Base-by-base conservation (phyloP, 2,797 vertebrate genomes). In the Synaphobranchus kaupii region DNA sequence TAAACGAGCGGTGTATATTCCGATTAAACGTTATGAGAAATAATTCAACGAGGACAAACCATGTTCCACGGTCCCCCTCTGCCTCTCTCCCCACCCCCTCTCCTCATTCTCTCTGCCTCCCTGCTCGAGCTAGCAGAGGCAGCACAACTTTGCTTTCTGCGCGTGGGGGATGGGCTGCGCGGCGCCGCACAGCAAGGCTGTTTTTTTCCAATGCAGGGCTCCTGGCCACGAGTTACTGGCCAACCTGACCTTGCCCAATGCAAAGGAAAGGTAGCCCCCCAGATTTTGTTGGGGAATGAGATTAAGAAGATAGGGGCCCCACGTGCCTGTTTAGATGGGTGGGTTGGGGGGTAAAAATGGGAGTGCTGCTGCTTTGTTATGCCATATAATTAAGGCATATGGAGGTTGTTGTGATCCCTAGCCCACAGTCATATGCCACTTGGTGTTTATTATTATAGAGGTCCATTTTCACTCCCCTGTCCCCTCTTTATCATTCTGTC, bases 121-220 rank as follows among this genome's bases (percentile, higher is more conserved):
- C 80, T 87, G 84, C 87, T 85, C 84, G 85, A 94, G 93, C 94
- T 90, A 94, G 94, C 94, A 95, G 94, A 95, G 95, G 95, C 95
- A 95, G 95, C 94, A 95, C 95, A 96, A 96, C 95, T 96, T 96
- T 95, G 95, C 95, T 96, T 94, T 96, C 93, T 94, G 94, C 92
- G 88, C 91, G 94, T 96, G 96, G 96, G 96, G 96, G 96, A 96
- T 95, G 96, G 96, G 95, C 93, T 15, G 78, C 87, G 90, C 84
- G 85, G 93, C 93, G 91, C 92, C 91, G 92, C 91, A 92, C 92
- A 89, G 91, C 92, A 92, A 84, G 83, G 86, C 85, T 68, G 88
- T 94, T 94, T 92, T 92, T 93, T 93, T 90, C 93, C 93, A 94
- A 95, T 95, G 95, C 94, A 91, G 94, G 92, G 93, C 93, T 94